Conservation (phyloP, 2,888 invertebrate species). For the Drosophila pegasa region DNA sequence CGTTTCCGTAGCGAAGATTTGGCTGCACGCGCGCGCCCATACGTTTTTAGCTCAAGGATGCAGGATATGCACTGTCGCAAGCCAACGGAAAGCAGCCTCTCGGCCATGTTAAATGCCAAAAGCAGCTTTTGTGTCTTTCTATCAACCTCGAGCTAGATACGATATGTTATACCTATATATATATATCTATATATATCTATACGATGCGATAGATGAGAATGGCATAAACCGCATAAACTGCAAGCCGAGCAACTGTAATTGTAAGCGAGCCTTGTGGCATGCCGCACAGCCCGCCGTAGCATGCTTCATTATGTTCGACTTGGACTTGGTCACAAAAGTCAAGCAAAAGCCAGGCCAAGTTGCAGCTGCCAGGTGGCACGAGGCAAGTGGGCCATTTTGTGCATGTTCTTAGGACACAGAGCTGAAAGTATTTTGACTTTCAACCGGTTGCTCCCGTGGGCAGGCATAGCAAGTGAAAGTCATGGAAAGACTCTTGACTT, state of each 20-base stretch:
- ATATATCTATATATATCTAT: constrained; percentile 1
- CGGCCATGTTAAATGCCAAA: constrained; percentile 28
- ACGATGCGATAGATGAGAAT: constrained; percentile 18
- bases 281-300: constrained; percentile 4
- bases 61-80: constrained; percentile 66
- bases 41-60: constrained; percentile 77
- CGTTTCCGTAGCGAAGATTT: constrained; percentile 13
- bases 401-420: constrained; percentile 38
- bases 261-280: constrained; percentile 17
- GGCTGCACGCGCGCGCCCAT: constrained; percentile 15
- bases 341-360: constrained; percentile 59
- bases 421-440: constrained; percentile 40
- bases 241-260: constrained; percentile 21
- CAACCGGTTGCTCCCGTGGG: constrained; percentile 71
- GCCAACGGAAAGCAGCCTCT: constrained; percentile 20
- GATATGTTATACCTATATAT: background rate
- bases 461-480: constrained; percentile 61
- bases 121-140: constrained; percentile 41
- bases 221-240: constrained; percentile 16
- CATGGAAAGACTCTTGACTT: constrained; percentile 50
- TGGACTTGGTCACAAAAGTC: constrained; percentile 49
- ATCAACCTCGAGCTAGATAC: constrained; percentile 55
- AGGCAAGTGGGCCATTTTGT: constrained; percentile 75
- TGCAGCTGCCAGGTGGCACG: constrained; percentile 26
- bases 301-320: constrained; percentile 35